Evolutionary conservation across 2,113 vertebrate species (phyloP).

Genomic region (Eretmochelys imbricata): DNA sequence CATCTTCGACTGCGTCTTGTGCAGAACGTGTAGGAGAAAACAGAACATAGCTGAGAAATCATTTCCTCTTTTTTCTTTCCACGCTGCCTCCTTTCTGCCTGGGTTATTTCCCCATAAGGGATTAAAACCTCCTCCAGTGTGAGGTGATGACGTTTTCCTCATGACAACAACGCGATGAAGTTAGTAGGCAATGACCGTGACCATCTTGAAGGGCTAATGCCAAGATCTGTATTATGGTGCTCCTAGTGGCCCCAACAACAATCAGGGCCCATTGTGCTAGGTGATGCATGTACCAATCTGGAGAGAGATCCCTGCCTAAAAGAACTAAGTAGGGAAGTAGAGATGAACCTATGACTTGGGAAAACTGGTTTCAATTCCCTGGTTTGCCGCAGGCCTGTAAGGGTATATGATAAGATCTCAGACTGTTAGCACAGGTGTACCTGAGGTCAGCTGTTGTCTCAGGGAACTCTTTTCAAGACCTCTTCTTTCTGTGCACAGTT

Average conservation of each 20-base stretch:
- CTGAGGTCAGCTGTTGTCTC: neutral
- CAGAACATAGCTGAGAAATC: neutral
- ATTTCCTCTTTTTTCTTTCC: neutral
- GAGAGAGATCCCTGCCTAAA: neutral
- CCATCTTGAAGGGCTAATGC: neutral
- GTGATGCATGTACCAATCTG: neutral
- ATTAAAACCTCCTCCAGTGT: neutral
- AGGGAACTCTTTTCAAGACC: neutral
- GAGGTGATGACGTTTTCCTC: neutral
- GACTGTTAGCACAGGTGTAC: neutral
- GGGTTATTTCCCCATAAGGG: neutral
- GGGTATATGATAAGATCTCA: neutral
- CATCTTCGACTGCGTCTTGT: neutral
- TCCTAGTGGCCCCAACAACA: neutral
- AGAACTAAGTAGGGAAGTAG: neutral
- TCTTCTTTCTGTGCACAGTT: neutral
- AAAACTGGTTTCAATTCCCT: neutral
- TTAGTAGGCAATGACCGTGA: neutral
- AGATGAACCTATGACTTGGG: neutral
- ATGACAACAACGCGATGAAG: no score
- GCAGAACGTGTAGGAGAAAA: neutral
- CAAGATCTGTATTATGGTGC: neutral
- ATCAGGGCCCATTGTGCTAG: neutral
- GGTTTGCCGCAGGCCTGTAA: neutral
- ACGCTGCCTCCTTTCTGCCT: neutral